Evolutionary conservation across 2,113 vertebrate genomes (phyloP), one percentile per base, ranked within the genome.

Genomic region (Ahaetulla prasina): DNA sequence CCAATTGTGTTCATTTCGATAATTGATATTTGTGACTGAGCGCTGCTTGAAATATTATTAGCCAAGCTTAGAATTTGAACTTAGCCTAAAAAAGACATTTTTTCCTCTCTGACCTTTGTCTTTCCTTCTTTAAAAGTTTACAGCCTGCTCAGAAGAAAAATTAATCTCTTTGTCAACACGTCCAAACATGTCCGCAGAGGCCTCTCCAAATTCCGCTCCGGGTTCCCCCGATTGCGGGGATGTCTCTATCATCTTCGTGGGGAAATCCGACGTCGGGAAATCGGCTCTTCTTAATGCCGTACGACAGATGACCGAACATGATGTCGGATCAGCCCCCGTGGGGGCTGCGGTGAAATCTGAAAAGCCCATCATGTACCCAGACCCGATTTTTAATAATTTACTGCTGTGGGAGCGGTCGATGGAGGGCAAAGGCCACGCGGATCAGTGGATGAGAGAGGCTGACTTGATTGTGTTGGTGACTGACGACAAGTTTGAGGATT

Each of bases 351-450:
- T 92, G 0, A 91, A 55, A 50, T 88, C 55, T 1, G 88, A 30
- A 30, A 47, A 68, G 1, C 91, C 95, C 0, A 39, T 93, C 22
- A 80, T 95, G 74, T 93, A 94, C 89, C 89, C 92, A 0, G 91
- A 94, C 25, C 94, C 90, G 0, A 63, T 50, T 43, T 91, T 91
- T 8, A 89, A 91, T 2, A 93, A 93, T 35, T 45, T 94, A 68
- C 93, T 93, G 25, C 55, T 94, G 2, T 94, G 95, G 95, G 95
- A 95, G 12, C 80, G 94, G 35, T 47, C 92, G 0, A 10, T 94
- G 63, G 93, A 90, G 2, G 80, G 43, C 4, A 20, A 85, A 0
- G 74, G 74, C 3, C 87, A 39, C 0, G 85, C 85, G 0, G 93
- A 93, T 16, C 92, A 90, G 22, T 95, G 95, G 95, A 90, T 94